phyloP scores from a whole-genome alignment of 2,113 vertebrate genomes.

The Clarias batrachus region DNA sequence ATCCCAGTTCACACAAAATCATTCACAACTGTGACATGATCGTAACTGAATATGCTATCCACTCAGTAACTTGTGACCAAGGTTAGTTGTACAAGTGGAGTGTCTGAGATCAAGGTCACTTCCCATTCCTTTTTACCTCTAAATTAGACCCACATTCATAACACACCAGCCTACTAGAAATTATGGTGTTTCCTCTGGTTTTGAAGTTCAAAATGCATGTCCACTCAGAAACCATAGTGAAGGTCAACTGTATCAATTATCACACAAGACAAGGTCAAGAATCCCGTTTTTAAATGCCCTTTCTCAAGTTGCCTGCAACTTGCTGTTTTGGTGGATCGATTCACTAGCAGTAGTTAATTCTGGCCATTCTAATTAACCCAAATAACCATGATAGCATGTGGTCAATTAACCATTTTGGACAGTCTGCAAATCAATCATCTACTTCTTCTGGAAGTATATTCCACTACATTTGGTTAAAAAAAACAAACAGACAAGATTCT shows the following conservation, averaged over 20 bases:
- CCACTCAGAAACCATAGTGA: neutral
- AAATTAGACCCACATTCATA: no score
- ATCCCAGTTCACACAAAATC: neutral
- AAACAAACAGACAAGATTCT: neutral
- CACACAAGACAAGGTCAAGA: neutral
- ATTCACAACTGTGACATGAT: neutral
- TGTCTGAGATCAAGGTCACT: neutral
- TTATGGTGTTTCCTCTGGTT: neutral
- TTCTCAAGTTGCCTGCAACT: neutral
- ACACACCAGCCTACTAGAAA: neutral
- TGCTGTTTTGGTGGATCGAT: no score
- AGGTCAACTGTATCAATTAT: neutral
- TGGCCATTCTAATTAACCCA: neutral
- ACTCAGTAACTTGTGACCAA: neutral
- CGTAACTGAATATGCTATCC: neutral
- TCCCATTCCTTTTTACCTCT: neutral
- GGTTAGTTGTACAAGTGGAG: neutral
- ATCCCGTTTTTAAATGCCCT: neutral
- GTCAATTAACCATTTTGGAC: neutral
- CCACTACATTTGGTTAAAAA: no score
- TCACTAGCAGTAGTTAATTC: neutral
- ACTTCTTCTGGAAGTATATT: neutral
- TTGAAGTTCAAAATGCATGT: neutral
- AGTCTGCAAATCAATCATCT: neutral
- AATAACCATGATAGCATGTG: neutral